Base-by-base conservation (phyloP, 2,113 vertebrate species). In the Proteles cristata region DNA sequence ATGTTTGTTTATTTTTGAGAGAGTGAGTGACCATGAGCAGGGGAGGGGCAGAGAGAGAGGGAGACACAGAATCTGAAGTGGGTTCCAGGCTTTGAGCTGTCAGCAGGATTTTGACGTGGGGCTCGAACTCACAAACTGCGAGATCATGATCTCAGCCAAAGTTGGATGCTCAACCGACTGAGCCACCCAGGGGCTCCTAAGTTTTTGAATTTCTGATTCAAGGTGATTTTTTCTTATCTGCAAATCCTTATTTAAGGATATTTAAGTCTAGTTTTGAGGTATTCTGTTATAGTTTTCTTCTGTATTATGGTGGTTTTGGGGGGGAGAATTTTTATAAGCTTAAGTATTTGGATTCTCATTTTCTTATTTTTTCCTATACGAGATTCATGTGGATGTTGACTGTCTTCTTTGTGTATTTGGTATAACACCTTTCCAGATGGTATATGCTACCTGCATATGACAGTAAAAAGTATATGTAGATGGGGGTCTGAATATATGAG, bases 171-270 rank as follows among this genome's bases (percentile, higher is more conserved):
- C 17, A 58, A 58, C 58, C 21, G 19, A 58, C 21, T 58, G 21
- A 58, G 58, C 19, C 2, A 23, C 21, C 19, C 58, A 58, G 58
- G 58, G 2, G 7, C 21, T 21, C 58, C 73, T 65, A 45, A 93
- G 63, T 73, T 88, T 84, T 65, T 43, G 17, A 65, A 88, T 92
- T 88, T 90, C 68, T 84, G 43, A 84, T 39, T 74, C 66, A 58
- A 16, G 58, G n/a, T 90, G 19, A 94, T 53, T 88, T 68, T 76
- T 79, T 28, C 7, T 79, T 23, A 90, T 82, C 35, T 82, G 48
- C 15, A 95, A 86, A 68, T 68, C 25, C 48, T 95, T 90, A 66
- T 68, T 90, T 84, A 87, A 90, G 77, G 23, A 71, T 53, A 92
- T 82, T 77, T 88, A 83, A 94, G 66, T 74, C 45, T 48, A 88